Conservation (phyloP, 2,888 invertebrate species). For the Copidosoma aretas region DNA sequence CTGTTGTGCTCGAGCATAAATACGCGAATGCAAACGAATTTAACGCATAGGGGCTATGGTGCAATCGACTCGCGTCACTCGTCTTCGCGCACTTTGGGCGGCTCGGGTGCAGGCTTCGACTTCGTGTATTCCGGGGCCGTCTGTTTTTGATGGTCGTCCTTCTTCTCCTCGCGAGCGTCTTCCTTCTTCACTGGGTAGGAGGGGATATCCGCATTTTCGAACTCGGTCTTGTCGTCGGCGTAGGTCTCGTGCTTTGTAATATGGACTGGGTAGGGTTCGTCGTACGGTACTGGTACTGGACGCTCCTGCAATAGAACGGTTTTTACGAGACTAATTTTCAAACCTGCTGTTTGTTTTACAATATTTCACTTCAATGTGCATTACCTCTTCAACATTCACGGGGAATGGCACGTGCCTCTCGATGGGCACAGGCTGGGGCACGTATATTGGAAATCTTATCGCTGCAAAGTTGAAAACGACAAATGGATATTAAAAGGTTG, state of each 20-base stretch:
- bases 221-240: conserved; percentile 72
- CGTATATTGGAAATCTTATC: conserved; percentile 73
- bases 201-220: conserved; percentile 75
- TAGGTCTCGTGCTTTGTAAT: conserved; percentile 73
- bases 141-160: conserved; percentile 53
- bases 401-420: conserved; percentile 76
- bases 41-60: too few species aligned
- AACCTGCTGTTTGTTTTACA: too few species aligned
- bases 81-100: conserved; percentile 40
- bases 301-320: too few species aligned
- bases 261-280: conserved; percentile 68
- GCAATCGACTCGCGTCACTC: conserved; percentile 6
- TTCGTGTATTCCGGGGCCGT: not conserved
- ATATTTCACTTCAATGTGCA: too few species aligned
- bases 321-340: too few species aligned
- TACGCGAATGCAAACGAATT: not conserved
- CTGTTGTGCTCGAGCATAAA: not conserved
- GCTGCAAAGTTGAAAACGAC: not conserved
- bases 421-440: conserved; percentile 76
- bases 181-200: conserved; percentile 74
- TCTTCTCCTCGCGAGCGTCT: conserved; percentile 70
- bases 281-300: conserved; percentile 72
- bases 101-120: not conserved
- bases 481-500: too few species aligned
- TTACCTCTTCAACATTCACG: conserved; percentile 65